Base-by-base conservation (phyloP, 2,113 vertebrate species). In the Microcebus tavaratra region DNA sequence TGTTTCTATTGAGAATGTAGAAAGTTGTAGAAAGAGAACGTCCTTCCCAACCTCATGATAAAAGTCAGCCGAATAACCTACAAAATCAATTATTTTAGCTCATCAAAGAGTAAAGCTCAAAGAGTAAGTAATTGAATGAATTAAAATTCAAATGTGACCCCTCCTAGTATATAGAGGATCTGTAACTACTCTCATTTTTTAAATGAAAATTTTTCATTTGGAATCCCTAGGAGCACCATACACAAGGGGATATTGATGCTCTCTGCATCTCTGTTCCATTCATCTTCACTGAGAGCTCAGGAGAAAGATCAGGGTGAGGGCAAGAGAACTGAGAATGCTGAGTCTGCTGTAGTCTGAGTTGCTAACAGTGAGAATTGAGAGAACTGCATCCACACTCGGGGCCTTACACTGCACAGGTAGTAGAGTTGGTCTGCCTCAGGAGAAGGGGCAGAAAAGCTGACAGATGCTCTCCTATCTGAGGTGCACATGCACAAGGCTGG, bases 121-220 rank as follows among this genome's bases (percentile, higher is more conserved):
- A 79, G 48, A 55, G 34, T 21, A 55, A 91, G 20, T 29, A 86
- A 50, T 3, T 67, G 72, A 88, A 95, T 82, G 65, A 72, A 79
- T 84, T 88, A 91, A 84, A 94, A 94, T 59, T 34, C 7, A 90
- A 53, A 67, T 68, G 34, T 45, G 39, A 73, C 17, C 18, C 36
- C 23, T 93, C 61, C 61, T 73, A 61, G 39, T 65, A 61, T 85
- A 72, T 27, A 50, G 2, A 63, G 20, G 14, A 72, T 29, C 39
- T 31, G 82, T 3, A 80, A 59, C 27, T 59, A 45, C 86, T 95
- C 79, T 95, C 70, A 45, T 63, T 88, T 92, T 87, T 91, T 63
- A 76, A 90, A 79, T 42, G 61, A 59, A 34, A 14, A 20, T 9
- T 15, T 14, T 70, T 17, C 12, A 59, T 11, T 95, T 34, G 61